Conservation (phyloP, 2,113 vertebrate species). For the Indri indri region DNA sequence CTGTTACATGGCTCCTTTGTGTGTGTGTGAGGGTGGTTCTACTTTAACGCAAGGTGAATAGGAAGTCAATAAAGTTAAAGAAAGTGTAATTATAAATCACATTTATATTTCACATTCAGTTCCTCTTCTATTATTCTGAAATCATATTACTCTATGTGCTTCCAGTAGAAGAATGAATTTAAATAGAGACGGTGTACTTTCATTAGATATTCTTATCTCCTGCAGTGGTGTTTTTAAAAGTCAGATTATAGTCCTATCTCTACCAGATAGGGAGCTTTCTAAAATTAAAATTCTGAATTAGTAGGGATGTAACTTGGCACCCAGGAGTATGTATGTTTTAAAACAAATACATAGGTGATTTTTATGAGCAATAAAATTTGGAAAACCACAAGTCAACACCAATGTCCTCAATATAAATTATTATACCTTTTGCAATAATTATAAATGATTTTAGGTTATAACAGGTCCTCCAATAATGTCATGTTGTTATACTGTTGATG, state of each 20-base stretch:
- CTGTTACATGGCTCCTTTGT: not conserved
- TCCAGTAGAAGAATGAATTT: not conserved
- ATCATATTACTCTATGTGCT: not conserved
- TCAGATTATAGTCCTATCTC: not conserved
- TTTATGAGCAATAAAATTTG: not conserved
- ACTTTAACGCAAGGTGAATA: not conserved
- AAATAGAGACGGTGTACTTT: not conserved
- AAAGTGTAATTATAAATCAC: constrained; percentile 23
- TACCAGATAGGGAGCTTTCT: not conserved
- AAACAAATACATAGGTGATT: not conserved
- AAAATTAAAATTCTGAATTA: not conserved
- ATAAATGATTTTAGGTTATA: not conserved
- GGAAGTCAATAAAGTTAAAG: constrained; percentile 36
- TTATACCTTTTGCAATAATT: not conserved
- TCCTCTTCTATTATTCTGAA: constrained; percentile 7
- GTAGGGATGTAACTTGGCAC: not conserved
- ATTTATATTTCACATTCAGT: not conserved
- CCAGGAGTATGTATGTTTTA: not conserved
- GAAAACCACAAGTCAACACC: not conserved
- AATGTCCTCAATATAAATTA: not conserved
- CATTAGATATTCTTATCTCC: not conserved
- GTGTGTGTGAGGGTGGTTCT: not conserved
- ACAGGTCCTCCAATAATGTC: not conserved
- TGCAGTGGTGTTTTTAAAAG: not conserved
- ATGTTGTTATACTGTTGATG: not conserved